Evolutionary conservation across 2,113 vertebrate species (phyloP), one percentile per base, ranked within the genome.

Genomic region (Dipodomys spectabilis): DNA sequence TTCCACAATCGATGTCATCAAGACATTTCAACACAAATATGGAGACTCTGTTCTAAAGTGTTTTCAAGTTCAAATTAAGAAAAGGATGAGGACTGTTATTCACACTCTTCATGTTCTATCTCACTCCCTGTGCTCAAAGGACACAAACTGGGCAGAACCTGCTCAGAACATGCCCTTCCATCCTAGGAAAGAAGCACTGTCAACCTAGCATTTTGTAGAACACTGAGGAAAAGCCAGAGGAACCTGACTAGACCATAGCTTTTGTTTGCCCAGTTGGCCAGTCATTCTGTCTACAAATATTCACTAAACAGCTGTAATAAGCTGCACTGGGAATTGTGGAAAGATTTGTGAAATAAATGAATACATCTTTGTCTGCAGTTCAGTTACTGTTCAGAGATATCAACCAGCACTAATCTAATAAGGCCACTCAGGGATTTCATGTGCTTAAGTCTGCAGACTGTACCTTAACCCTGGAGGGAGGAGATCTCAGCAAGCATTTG

Each of bases 11-110:
- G 11, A 79, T 53, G 22, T 20, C 35, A 77, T 27, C 23, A 10
- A 91, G 72, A 22, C 0, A 6, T 6, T 27, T 39, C 45, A 12
- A 23, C n/a, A 32, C 27, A 71, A 65, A 78, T 3, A 62, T 0
- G 0, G 27, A 0, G 27, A 25, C 12, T 72, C 25, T 71, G 10
- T 39, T 65, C 25, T 67, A 30, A 82, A 23, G 32, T 13, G 23
- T 39, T 57, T 88, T 91, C 15, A 53, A 86, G 32, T 8, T 19
- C 19, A 65, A 22, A 18, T 91, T 88, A 64, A 30, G n/a, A 84
- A 25, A 72, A 20, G 23, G 0, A 18, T 10, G 10, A 57, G 9
- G 0, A 13, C 20, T 25, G 3, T 67, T 10, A 6, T 1, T 45
- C 13, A 20, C 28, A 11, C 2, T 44, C 12, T 82, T 27, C 9